Evolutionary conservation across 2,888 invertebrate genomes (phyloP).

Genomic region (Pandemis cinnamomeana): DNA sequence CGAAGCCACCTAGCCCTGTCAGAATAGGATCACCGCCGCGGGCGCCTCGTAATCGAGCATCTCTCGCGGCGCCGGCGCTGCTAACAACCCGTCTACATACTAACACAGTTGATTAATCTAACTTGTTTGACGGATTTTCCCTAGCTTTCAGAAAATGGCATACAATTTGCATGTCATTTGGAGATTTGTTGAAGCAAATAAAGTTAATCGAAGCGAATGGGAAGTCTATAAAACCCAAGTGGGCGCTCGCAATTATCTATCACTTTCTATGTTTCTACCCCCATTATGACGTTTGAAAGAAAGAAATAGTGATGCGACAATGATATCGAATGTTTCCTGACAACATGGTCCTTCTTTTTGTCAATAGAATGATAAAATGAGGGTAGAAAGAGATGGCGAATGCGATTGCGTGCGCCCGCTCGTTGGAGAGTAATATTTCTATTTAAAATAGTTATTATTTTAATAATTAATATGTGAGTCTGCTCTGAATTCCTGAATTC

Average conservation of each 20-base stretch:
- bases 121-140: constrained; percentile 32
- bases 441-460: neutral
- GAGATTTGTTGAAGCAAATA: neutral
- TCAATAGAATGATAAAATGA: too few species aligned
- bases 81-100: constrained; percentile 24
- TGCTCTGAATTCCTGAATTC: neutral
- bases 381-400: too few species aligned
- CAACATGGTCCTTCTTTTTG: too few species aligned
- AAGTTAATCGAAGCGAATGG: neutral
- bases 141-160: constrained; percentile 13
- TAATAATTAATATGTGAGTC: neutral
- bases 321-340: too few species aligned
- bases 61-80: constrained; percentile 45
- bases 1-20: neutral
- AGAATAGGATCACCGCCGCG: constrained; percentile 22
- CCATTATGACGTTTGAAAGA: too few species aligned
- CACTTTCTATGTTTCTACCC: too few species aligned
- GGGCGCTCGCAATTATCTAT: too few species aligned
- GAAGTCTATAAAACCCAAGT: too few species aligned
- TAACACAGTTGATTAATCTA: constrained; percentile 25
- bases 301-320: too few species aligned
- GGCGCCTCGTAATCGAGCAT: constrained; percentile 34
- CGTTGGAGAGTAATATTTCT: neutral
- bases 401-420: neutral
- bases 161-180: neutral